phyloP scores from a whole-genome alignment of 2,113 vertebrate species.

The Neolamprologus brichardi region DNA sequence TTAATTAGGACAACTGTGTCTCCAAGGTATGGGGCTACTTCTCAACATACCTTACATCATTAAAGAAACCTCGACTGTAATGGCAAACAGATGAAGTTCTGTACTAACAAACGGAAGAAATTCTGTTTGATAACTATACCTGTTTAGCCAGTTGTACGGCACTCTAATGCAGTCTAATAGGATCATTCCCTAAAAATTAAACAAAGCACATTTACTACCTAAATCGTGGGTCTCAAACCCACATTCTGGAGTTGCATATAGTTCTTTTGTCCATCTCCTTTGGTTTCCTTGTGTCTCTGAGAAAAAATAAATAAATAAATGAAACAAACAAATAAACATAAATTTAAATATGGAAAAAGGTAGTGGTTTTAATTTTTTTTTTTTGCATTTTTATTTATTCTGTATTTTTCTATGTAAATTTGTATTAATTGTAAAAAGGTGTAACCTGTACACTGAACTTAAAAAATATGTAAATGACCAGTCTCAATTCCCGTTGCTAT shows the following conservation, averaged over 20 bases:
- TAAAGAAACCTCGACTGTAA: neutral
- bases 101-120: neutral
- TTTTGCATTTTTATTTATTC: neutral
- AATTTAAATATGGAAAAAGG: neutral
- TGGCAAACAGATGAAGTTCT: neutral
- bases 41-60: neutral
- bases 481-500: fast-evolving
- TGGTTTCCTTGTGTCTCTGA: neutral
- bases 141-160: neutral
- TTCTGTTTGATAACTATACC: neutral
- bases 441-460: neutral
- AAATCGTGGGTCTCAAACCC: neutral
- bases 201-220: neutral
- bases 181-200: neutral
- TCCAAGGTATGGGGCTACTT: neutral
- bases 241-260: neutral
- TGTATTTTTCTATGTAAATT: neutral
- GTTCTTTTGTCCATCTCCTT: neutral
- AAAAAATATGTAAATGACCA: neutral
- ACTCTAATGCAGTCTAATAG: neutral
- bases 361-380: neutral
- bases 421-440: neutral
- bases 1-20: neutral
- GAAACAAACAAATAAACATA: neutral
- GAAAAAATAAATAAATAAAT: neutral